A percentile compares a stretch with the other conserved stretches of the same genome.
These are phyloP conservation scores for Tetranychus urticae DNA, from an alignment of 1,140 invertebrate genomes.

Conservation along the genomic window DNA sequence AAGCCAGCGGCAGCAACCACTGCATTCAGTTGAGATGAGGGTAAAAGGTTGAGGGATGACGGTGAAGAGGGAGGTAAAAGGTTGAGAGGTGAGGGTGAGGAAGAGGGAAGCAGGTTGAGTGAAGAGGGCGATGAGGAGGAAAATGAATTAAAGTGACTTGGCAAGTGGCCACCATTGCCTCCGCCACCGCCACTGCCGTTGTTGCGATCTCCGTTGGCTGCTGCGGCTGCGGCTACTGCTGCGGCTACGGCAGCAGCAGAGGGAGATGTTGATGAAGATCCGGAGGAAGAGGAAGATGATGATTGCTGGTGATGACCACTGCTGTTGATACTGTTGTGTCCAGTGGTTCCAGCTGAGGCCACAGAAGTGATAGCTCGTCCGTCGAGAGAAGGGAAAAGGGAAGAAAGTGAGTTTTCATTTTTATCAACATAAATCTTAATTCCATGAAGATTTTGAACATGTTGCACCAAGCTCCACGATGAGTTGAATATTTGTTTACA, in stretches of 20 bases:
- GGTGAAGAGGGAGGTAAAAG: background rate
- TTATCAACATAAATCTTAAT: conserved; percentile 46
- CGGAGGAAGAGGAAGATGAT: background rate
- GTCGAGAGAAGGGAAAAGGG: background rate
- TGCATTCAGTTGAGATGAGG: too few relatives aligned
- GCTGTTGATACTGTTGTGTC: background rate
- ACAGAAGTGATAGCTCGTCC: background rate
- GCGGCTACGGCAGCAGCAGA: conserved; percentile 1
- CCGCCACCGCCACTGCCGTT: too few relatives aligned
- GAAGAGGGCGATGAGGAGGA: background rate
- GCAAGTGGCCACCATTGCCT: background rate
- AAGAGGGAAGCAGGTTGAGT: background rate
- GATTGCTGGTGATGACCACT: background rate
- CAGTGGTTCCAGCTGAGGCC: too few relatives aligned
- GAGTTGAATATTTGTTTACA: conserved; percentile 69
- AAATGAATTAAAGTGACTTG: background rate
- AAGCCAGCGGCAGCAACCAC: too few relatives aligned
- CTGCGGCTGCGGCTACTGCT: background rate
- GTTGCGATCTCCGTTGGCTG: background rate
- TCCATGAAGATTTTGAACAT: conserved; percentile 76
- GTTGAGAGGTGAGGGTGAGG: background rate
- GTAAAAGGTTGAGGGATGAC: background rate
- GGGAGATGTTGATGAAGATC: background rate
- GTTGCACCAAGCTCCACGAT: conserved; percentile 78
- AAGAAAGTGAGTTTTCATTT: background rate